Evolutionary conservation across 2,113 vertebrate genomes (phyloP).

Genomic region (Panurus biarmicus): DNA sequence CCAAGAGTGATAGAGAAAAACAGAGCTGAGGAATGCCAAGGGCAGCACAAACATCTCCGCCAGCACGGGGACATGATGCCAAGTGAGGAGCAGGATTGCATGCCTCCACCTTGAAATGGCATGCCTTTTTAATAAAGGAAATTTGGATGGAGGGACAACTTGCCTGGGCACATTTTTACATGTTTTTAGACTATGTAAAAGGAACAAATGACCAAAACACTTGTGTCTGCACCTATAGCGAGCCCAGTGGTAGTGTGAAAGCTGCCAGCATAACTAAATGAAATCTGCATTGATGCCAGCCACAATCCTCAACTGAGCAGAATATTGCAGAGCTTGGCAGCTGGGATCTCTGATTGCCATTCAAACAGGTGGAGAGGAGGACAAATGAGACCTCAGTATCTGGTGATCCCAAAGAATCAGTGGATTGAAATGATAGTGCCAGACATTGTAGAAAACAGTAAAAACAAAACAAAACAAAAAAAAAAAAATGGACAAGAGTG

Average conservation of each 20-base stretch:
- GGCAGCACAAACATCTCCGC: constrained; percentile 38
- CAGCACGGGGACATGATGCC: not conserved
- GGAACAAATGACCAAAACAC: constrained; percentile 32
- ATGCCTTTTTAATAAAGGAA: constrained; percentile 19
- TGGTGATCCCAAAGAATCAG: constrained; percentile 38
- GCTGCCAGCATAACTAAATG: constrained; percentile 39
- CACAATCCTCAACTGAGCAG: not conserved
- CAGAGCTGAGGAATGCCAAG: constrained; percentile 54
- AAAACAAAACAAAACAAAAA: no score
- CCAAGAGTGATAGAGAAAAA: constrained; percentile 56
- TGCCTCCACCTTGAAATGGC: constrained; percentile 34
- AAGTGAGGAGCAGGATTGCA: constrained; percentile 1
- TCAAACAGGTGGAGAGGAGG: constrained; percentile 60
- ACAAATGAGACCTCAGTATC: constrained; percentile 20
- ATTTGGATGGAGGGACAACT: constrained; percentile 2
- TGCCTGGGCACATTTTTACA: not conserved
- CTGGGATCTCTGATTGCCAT: constrained; percentile 32
- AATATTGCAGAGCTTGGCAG: constrained; percentile 51
- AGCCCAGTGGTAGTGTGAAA: not conserved
- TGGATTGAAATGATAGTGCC: not conserved
- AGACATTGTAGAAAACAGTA: not conserved
- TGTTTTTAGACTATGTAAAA: not conserved
- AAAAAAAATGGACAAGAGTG: not conserved
- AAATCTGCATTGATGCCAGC: constrained; percentile 19
- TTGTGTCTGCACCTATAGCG: constrained; percentile 6